Base-by-base conservation (phyloP, 2,113 vertebrate species). In the Eleginops maclovinus region DNA sequence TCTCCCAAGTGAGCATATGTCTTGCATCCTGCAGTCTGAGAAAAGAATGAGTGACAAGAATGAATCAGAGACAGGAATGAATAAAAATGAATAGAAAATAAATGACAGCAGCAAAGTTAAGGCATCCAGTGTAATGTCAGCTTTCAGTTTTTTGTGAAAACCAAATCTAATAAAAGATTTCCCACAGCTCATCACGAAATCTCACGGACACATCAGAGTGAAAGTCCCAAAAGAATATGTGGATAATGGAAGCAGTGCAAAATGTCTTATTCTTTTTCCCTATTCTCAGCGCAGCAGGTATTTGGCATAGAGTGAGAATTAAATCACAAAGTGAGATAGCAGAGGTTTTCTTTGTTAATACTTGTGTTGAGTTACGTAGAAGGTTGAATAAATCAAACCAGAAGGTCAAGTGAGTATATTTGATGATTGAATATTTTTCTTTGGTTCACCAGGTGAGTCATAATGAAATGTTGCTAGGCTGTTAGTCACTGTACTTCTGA, bases 151-250 rank as follows among this genome's bases (percentile, higher is more conserved):
- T 16, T 59, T 68, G 60, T 72, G 51, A 84, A 82, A 71, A 43
- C 51, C 26, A 28, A 75, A 80, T 79, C 73, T 80, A 87, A 88
- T 82, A 83, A 86, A 85, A 66, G 65, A 70, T 80, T 64, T 89
- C 78, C 76, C 73, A 56, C 19, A 59, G 74, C 60, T 72, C 65
- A 69, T 72, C 65, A 65, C 40, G 4, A 77, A 64, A 77, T 79
- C 72, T 66, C 83, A 60, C 46, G 1, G 64, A 85, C 71, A 72
- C 72, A 73, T 83, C 66, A 50, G 22, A 72, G 40, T 65, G 47
- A 84, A 81, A 86, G 40, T 66, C 83, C 59, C 81, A 22, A 47
- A 51, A 66, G 77, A 63, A 14, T 40, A 62, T 17, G 28, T 3
- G 47, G 17, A 65, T 72, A 71, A 53, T 8, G 5, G 43, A 44